These are phyloP conservation scores for Acomys russatus DNA, from an alignment of 2,797 vertebrate genomes.

Conservation along the genomic window DNA sequence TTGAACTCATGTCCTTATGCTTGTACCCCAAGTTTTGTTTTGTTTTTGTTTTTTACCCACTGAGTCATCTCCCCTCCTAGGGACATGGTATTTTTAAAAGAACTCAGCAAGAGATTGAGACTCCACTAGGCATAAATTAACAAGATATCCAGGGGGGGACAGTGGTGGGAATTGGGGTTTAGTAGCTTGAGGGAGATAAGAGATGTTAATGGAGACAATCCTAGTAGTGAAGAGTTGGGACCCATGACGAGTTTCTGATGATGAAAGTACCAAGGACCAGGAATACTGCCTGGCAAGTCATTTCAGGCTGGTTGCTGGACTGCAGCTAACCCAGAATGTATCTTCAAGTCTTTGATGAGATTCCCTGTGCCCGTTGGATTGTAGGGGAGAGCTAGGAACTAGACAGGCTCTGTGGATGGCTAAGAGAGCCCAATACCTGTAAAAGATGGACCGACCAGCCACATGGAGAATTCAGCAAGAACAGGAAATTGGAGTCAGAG, in stretches of 20 bases:
- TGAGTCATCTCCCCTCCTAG: background rate
- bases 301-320: background rate
- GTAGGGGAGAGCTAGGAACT: background rate
- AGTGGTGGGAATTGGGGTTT: background rate
- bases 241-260: background rate
- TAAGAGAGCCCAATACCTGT: background rate
- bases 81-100: background rate
- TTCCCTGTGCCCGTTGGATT: background rate
- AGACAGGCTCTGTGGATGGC: background rate
- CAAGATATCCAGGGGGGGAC: background rate
- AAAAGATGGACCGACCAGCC: background rate
- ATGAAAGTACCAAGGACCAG: background rate
- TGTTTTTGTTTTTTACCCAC: background rate
- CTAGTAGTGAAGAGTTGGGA: background rate
- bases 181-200: background rate
- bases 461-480: background rate
- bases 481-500: slow-evolving; percentile 20
- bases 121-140: background rate
- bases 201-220: background rate
- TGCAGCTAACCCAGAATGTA: fast-evolving
- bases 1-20: background rate
- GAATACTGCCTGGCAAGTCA: background rate
- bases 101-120: background rate
- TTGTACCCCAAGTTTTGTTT: background rate
- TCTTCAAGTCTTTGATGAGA: background rate